Base-by-base conservation (phyloP, 1,140 invertebrate genomes). In the Caerostris extrusa region DNA sequence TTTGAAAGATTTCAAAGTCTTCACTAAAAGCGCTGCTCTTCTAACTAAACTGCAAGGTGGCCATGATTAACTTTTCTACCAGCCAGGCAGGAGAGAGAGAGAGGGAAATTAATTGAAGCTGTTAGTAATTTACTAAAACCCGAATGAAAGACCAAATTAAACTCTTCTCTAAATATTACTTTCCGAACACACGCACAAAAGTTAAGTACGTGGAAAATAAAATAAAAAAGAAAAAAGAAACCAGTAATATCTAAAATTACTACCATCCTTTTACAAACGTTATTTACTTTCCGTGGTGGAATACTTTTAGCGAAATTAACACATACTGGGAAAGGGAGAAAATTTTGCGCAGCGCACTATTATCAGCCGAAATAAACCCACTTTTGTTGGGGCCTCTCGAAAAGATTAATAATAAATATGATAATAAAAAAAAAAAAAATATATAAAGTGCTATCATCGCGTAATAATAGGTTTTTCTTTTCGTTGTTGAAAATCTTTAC, bases 221-320 rank as follows among this genome's bases (percentile, higher is more conserved):
- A 83, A 57, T 19, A 34, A 50, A 87, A 87, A 87, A 57, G 57
- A 83, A 83, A n/a, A 5, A 34, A 83, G 34, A 2, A 0, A 8
- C 34, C 2, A 58, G 82, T 58, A 83, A 83, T 83, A 83, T 58
- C 82, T 83, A 83, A 83, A 83, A 83, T 83, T 83, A 83, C 56
- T 57, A n/a, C 34, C 14, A 34, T 10, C 1, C 71, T 77, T 77
- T 77, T 77, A 50, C 71, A 77, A 77, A 77, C 71, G 71, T 50
- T 77, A 77, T 77, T 77, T 77, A 77, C 71, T 50, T 50, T 5
- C 71, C 14, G 71, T 10, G 64, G 85, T 34, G 34, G 34, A 34
- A 67, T 53, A 90, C 77, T 91, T 83, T 91, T 91, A 91, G 90
- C 90, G 71, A 91, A 91, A 91, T 91, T 82, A 81, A 89, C 61